Base-by-base conservation (phyloP, 30 jellyfish, hydroid and myxozoan species). In the Chironex yamaguchii region DNA sequence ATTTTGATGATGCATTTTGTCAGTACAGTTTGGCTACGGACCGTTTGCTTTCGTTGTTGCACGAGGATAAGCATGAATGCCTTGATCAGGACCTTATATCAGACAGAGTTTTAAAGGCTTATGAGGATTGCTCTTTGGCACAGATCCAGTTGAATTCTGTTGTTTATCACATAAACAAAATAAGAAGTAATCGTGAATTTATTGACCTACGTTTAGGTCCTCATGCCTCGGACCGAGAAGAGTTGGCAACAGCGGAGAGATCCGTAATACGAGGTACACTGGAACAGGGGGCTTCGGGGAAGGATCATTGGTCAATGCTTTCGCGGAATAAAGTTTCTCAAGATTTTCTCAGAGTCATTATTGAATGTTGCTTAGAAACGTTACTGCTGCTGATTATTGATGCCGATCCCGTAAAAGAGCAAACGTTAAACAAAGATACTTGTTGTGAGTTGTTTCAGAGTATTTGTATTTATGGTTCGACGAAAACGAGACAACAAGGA, bases 11-110 rank as follows among this genome's bases (percentile, higher is more conserved):
- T 32, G 62, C 63, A 48, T 84, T 84, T 58, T 91, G 97, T 58
- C 93, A 91, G 2, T 91, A 58, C 36, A 76, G 96, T 14, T 86
- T 83, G 0, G 91, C 97, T n/a, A 48, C 83, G 11, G 97, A 91
- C 66, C 67, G 96, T 29, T 89, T 86, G 31, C 21, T 62, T 20
- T 50, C 58, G 17, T 17, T 42, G 9, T 42, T 42, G 58, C 9
- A 42, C 17, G 58, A 42, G 17, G 17, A 17, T 17, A 42, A 17
- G 17, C 58, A 42, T 42, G 13, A 42, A 17, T 6, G 17, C 17
- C 17, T 42, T 42, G 17, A 42, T 17, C 13, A 42, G 17, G 58
- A 42, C 58, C 9, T 42, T 9, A 17, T 42, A 6, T 6, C 58
- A 42, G 58, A 14, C 23, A 34, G 33, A 36, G 67, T 84, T 3